Evolutionary conservation across 2,888 invertebrate species (phyloP), one percentile per base, ranked within the genome.

Genomic region (Noctua fimbriata): DNA sequence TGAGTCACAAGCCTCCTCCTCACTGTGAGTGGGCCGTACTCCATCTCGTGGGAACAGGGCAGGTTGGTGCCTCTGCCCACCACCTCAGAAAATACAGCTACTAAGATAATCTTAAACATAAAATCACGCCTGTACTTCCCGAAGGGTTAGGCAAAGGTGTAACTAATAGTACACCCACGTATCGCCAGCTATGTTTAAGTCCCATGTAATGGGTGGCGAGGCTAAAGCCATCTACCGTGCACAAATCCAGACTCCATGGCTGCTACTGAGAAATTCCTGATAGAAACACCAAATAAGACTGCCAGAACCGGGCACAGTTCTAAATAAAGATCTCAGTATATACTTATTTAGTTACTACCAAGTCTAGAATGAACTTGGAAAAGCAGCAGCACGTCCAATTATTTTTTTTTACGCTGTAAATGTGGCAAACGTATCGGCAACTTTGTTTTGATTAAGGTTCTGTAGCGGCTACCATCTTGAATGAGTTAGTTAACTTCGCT

Each of bases 401-500:
- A 77, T 36, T 81, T 36, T 77, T 81, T 81, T 85, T 76, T 65
- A 65, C 52, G 16, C 9, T 65, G 52, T 65, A 52, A 73, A 47
- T 73, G 55, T 67, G 69, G 76, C 73, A 76, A 79, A 71, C 32
- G 63, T 77, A 70, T 81, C 36, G 70, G 16, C 24, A 85, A 85
- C 66, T 82, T 81, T 72, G 77, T 80, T 73, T 78, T 78, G 60
- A 85, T 87, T 78, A 86, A 77, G 76, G 52, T 73, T 74, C 70
- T 63, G 18, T 58, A 75, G 66, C 66, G 5, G 16, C 44, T 69
- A 14, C 60, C 9, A 28, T 74, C 70, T 52, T 66, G 71, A 83
- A 83, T 78, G 67, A 87, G 75, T 67, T 79, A 74, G 41, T 44
- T 16, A 78, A 87, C 60, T 76, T 76, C 16, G 14, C 55, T 65